Conservation (phyloP, 2,113 vertebrate genomes). For the Phaethon lepturus region DNA sequence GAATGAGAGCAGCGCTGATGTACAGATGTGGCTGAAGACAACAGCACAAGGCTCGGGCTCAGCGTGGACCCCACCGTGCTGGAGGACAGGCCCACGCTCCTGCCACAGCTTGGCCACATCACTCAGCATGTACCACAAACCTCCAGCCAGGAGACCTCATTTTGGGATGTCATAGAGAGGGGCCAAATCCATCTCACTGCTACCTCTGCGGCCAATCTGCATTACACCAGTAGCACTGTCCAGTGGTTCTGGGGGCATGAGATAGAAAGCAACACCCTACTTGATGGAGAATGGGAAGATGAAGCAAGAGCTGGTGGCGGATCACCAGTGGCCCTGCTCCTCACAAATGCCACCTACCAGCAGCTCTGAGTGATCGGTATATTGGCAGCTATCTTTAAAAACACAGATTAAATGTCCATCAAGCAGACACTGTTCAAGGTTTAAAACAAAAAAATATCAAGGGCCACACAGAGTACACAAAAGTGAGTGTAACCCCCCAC, state of each 20-base stretch:
- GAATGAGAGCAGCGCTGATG: not conserved
- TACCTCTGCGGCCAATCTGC: not conserved
- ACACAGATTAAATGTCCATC: not conserved
- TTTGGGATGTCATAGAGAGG: not conserved
- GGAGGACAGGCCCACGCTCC: not conserved
- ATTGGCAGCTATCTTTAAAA: not conserved
- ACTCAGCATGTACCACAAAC: not conserved
- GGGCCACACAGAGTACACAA: not conserved
- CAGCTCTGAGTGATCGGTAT: not conserved
- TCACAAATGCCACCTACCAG: not conserved
- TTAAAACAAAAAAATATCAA: not conserved
- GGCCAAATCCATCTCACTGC: not conserved
- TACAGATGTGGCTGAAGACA: not conserved
- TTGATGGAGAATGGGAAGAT: not conserved
- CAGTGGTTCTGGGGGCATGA: not conserved
- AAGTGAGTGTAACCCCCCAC: not conserved
- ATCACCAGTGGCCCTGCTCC: not conserved
- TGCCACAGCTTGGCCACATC: not conserved
- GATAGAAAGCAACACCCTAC: not conserved
- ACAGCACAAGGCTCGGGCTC: not conserved
- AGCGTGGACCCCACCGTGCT: no score
- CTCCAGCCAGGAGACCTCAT: not conserved
- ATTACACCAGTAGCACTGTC: not conserved
- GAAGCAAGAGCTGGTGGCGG: not conserved
- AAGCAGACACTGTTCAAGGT: not conserved